Conservation (phyloP, 1,140 invertebrate genomes). For the Wasmannia auropunctata region DNA sequence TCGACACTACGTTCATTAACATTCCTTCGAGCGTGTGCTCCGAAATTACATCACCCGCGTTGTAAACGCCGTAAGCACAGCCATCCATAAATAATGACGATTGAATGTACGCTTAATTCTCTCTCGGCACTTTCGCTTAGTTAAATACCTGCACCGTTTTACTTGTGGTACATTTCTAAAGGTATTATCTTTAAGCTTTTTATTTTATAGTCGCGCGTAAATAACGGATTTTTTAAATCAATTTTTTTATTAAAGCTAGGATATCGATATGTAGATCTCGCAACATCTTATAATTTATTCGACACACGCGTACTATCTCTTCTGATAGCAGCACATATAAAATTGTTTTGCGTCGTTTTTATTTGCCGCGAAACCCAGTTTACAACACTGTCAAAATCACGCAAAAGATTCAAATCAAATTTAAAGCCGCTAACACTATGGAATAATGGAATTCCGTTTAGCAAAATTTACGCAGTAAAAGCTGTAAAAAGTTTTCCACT, state of each 20-base stretch:
- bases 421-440: conserved; percentile 19
- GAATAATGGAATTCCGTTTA: conserved; percentile 30
- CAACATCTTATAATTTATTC: conserved; percentile 18
- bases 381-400: conserved; percentile 16
- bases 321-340: not conserved
- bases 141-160: not conserved
- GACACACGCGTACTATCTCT: not conserved
- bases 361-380: conserved; percentile 2
- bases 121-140: not conserved
- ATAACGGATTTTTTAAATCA: not conserved
- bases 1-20: not conserved
- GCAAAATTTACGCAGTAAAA: conserved; percentile 33
- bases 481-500: conserved; percentile 11
- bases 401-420: conserved; percentile 28
- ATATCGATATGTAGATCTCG: not conserved
- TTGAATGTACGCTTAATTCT: not conserved
- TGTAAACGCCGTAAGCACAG: not conserved
- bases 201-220: not conserved
- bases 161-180: not conserved
- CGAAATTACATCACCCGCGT: not conserved
- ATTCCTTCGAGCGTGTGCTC: not conserved
- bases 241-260: too few species aligned
- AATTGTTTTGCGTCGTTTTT: conserved; percentile 23
- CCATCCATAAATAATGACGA: conserved; percentile 24
- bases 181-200: conserved; percentile 1